Evolutionary conservation across 2,797 vertebrate genomes (phyloP), one percentile per base, ranked within the genome.

Genomic region (Sarcophilus harrisii): DNA sequence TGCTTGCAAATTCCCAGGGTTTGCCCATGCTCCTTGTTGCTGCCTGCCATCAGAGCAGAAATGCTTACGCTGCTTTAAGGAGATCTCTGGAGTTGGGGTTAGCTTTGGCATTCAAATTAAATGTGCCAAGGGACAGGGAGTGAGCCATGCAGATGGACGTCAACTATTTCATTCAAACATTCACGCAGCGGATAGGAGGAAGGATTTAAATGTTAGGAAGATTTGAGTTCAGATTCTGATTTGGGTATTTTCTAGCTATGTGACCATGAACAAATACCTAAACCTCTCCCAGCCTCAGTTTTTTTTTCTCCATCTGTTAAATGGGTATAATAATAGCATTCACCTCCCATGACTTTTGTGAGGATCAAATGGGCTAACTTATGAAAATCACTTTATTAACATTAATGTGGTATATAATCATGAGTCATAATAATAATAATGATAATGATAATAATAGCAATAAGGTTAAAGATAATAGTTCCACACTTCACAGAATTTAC

Each of bases 1-100:
- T 96, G 59, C 96, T 96, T 97, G 91, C 58, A 93, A 97, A 96
- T 97, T 93, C 92, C 93, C 93, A 96, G 5, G 29, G 73, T 97
- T 97, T 96, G 93, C 58, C 57, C 94, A 92, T 92, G 91, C 96
- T 87, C 38, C 21, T 87, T 27, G 21, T 87, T 87, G 21, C 73
- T 49, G 21, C 73, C 73, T 87, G 73, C 73, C 73, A 21, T 49
- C 0, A 12, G 21, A 87, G 45, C 38, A 49, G 38, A 87, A 45
- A 87, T 12, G 9, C 9, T 87, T 9, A 10, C 9, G 24, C 73
- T 87, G 38, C 3, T 87, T 49, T 87, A 49, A 87, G 73, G 73
- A 27, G 73, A 87, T 87, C 38, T 87, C 73, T 87, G 73, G 9
- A 24, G 21, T 49, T 87, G 24, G 38, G 73, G 73, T 87, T 81